Percentiles rank a stretch among this genome's conserved stretches.
Conservation (phyloP, 2,888 invertebrate genomes). For the Mesorhabditis sp. region DNA sequence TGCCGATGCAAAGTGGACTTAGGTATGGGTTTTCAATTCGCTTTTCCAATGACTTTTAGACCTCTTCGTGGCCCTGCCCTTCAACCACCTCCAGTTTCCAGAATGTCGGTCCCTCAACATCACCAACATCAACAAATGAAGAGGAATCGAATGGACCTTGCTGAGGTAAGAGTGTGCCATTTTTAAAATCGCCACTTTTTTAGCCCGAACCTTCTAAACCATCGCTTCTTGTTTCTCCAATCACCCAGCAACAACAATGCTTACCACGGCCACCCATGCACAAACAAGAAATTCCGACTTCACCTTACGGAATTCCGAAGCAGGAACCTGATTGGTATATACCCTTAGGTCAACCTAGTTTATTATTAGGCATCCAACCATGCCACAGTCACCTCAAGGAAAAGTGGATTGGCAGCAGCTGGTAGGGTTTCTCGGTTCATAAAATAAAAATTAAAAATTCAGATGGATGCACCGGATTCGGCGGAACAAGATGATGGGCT, state of each 20-base stretch:
- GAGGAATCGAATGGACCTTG: no score
- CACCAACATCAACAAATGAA: no score
- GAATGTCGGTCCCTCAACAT: no score
- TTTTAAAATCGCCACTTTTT: neutral
- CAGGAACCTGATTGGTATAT: no score
- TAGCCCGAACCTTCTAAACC: neutral
- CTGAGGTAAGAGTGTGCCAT: no score
- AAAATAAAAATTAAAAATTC: neutral
- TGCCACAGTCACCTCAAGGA: neutral
- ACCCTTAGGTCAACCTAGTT: no score
- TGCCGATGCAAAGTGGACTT: no score
- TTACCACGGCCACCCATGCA: neutral
- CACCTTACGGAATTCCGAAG: neutral
- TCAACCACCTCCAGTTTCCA: no score
- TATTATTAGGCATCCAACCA: neutral
- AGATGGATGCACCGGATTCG: neutral
- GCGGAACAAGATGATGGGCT: neutral
- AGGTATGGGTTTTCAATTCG: no score
- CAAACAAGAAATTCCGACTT: neutral
- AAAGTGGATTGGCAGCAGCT: neutral
- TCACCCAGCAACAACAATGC: neutral
- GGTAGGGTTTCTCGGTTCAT: neutral
- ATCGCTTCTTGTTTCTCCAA: constrained; percentile 1
- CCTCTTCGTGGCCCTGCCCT: no score
- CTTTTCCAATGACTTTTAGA: no score